Conservation (phyloP, 2,797 vertebrate species). For the Syngnathus rostellatus region DNA sequence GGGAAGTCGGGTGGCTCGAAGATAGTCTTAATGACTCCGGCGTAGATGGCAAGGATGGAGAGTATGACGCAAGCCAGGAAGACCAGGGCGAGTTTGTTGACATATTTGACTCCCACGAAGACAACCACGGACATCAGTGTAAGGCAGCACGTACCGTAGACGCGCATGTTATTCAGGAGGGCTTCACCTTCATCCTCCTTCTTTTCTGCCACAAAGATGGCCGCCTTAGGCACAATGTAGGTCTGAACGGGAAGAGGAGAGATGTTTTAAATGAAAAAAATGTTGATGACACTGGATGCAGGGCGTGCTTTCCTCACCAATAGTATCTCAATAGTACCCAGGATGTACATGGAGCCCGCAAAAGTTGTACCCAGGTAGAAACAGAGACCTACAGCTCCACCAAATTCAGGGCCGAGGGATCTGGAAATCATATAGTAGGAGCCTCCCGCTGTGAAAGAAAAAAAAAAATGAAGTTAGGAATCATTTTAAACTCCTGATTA, state of each 20-base stretch:
- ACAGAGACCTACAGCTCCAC: conserved; percentile 91
- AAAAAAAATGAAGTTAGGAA: neutral
- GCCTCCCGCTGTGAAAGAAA: conserved; percentile 76
- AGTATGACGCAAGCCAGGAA: conserved; percentile 93
- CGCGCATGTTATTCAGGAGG: conserved; percentile 89
- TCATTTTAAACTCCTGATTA: neutral
- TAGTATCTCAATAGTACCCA: conserved; percentile 94
- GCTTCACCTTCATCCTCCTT: conserved; percentile 68
- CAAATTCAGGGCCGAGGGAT: conserved; percentile 91
- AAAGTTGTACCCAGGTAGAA: conserved; percentile 96
- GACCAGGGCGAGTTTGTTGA: conserved; percentile 91
- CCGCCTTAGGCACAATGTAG: conserved; percentile 86
- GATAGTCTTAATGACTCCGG: conserved; percentile 89
- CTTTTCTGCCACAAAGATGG: conserved; percentile 75
- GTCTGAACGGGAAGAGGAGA: conserved; percentile 63
- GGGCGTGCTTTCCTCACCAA: conserved; percentile 71
- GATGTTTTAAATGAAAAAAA: neutral
- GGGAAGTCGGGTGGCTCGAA: conserved; percentile 84
- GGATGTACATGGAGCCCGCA: conserved; percentile 95
- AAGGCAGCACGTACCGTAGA: conserved; percentile 86
- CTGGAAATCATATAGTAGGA: conserved; percentile 98
- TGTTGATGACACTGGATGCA: neutral
- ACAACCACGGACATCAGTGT: conserved; percentile 84
- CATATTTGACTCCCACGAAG: conserved; percentile 94
- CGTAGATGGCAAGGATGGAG: conserved; percentile 92